A percentile compares a stretch with the other conserved stretches of the same genome.
phyloP scores from a whole-genome alignment of 2,888 invertebrate genomes.

The Keiferia lycopersicella region DNA sequence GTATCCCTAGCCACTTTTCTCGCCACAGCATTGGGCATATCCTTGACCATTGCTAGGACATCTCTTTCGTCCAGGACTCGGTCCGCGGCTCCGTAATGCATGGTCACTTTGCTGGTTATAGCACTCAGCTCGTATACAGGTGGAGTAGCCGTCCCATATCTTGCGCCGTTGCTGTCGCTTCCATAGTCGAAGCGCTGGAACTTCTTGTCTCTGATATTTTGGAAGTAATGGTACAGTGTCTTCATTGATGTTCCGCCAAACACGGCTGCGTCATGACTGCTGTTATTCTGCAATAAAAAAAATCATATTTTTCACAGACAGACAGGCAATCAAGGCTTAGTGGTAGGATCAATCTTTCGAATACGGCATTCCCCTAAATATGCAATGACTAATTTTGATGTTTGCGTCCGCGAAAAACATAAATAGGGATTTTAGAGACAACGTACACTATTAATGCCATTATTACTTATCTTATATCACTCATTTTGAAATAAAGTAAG shows the following conservation, averaged over 20 bases:
- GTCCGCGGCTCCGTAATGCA: conserved; percentile 59
- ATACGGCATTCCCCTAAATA: no score
- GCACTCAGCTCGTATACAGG: conserved; percentile 52
- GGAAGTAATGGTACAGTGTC: conserved; percentile 62
- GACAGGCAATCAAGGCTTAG: no score
- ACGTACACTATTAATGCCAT: no score
- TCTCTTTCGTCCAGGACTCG: conserved; percentile 52
- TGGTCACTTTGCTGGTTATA: conserved; percentile 49
- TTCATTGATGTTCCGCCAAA: conserved; percentile 53
- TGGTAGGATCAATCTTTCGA: no score
- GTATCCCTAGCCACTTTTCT: conserved; percentile 51
- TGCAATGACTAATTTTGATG: no score
- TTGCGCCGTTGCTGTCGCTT: conserved; percentile 40
- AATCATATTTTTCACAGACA: no score
- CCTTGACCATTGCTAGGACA: conserved; percentile 53
- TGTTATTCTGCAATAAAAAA: neutral
- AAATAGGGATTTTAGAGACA: no score
- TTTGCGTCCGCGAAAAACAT: no score
- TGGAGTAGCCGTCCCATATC: conserved; percentile 48
- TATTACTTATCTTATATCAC: no score
- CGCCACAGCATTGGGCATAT: conserved; percentile 51
- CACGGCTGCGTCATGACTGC: neutral
- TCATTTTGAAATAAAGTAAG: no score
- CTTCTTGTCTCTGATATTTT: conserved; percentile 54
- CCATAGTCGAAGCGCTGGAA: conserved; percentile 60